Evolutionary conservation across 2,888 invertebrate species (phyloP).

Genomic region (Spisula subtruncata): DNA sequence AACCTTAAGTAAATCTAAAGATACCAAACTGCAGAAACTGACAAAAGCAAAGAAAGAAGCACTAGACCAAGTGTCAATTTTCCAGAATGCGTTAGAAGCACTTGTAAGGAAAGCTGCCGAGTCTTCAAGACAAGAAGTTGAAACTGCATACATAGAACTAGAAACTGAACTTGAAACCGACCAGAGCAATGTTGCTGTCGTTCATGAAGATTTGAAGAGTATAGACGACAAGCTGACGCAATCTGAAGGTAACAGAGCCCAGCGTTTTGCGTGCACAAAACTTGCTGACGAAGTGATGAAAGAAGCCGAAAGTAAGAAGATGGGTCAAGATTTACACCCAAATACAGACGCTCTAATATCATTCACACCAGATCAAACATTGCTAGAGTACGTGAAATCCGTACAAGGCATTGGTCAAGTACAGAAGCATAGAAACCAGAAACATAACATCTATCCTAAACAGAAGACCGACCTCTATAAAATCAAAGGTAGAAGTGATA

Average conservation of each 20-base stretch:
- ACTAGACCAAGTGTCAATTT: background rate
- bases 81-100: background rate
- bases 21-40: background rate
- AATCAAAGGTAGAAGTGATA: too few relatives aligned
- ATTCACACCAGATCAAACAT: background rate
- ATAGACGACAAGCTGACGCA: background rate
- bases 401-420: background rate
- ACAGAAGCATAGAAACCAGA: background rate
- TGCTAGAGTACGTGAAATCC: background rate
- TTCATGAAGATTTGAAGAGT: background rate
- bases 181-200: background rate
- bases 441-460: background rate
- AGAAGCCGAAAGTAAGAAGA: background rate
- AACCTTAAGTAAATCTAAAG: background rate
- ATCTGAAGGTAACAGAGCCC: conserved; percentile 31
- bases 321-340: background rate
- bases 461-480: too few relatives aligned
- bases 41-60: background rate
- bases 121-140: background rate
- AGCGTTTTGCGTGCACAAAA: conserved; percentile 36
- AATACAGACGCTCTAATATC: background rate
- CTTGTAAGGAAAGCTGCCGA: background rate
- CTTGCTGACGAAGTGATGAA: background rate
- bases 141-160: background rate
- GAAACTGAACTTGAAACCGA: background rate